phyloP scores from a whole-genome alignment of 2,113 vertebrate genomes.

The Corythoichthys intestinalis region DNA sequence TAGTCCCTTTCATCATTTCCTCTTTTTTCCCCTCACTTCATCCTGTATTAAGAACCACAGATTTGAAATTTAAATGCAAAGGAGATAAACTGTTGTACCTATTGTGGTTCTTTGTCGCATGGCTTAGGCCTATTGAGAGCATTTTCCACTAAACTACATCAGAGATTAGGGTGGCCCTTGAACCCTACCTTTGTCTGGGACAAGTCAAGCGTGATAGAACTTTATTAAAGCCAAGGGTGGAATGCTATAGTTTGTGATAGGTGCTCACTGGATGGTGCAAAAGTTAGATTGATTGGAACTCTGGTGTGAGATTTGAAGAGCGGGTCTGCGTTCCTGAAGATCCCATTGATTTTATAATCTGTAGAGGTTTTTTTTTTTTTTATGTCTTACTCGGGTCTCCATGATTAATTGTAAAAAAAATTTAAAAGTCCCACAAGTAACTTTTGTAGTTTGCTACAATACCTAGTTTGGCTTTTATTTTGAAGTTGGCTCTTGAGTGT shows the following conservation, averaged over 20 bases:
- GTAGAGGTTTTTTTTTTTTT: too few relatives aligned
- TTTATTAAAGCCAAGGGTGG: slow-evolving; percentile 35
- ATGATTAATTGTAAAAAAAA: too few relatives aligned
- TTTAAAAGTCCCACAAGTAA: too few relatives aligned
- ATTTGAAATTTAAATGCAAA: slow-evolving; percentile 27
- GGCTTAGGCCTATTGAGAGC: not conserved
- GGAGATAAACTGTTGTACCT: slow-evolving; percentile 38
- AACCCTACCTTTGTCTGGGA: slow-evolving; percentile 37
- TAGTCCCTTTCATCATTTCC: slow-evolving; percentile 10
- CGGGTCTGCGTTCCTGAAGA: too few relatives aligned
- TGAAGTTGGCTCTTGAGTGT: too few relatives aligned
- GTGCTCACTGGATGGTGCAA: not conserved
- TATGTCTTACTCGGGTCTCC: too few relatives aligned
- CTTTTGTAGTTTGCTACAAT: too few relatives aligned
- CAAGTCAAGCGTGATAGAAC: slow-evolving; percentile 34
- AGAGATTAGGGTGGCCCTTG: slow-evolving; percentile 20
- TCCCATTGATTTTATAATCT: too few relatives aligned
- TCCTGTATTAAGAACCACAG: slow-evolving; percentile 40
- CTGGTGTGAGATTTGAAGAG: slow-evolving; percentile 21
- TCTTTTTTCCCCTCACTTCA: slow-evolving; percentile 9
- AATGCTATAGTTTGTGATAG: slow-evolving; percentile 27
- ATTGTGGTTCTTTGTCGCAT: slow-evolving; percentile 36
- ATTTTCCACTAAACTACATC: slow-evolving; percentile 28
- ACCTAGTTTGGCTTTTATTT: too few relatives aligned
- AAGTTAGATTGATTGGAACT: not conserved